Evolutionary conservation across 2,888 invertebrate genomes (phyloP), one percentile per base, ranked within the genome.

Genomic region (Pycnomerus fuliginosus): DNA sequence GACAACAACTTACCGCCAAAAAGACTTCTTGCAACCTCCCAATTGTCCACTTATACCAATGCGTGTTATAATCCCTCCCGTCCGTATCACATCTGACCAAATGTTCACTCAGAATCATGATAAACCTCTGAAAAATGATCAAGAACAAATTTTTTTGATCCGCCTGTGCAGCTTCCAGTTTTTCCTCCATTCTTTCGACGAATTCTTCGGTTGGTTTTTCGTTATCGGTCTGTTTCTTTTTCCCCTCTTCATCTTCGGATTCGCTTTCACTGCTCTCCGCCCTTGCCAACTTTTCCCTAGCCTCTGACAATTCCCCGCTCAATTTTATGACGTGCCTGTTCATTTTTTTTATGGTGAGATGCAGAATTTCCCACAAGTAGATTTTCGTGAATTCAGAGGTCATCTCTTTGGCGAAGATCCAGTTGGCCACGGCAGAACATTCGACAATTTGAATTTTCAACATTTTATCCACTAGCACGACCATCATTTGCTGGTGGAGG

Each of bases 371-470:
- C 97, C 98, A 99, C 12, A 97, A 80, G 70, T 92, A 96, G 64
- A 87, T 83, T 72, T 93, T 92, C 0, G 95, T 95, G 71, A 97
- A 96, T 72, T 88, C 91, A 0, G 81, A 76, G 11, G 83, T 80
- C 94, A 97, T 95, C 69, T 91, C 90, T 72, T 90, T 90, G 3
- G 94, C 91, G 75, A 98, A 98, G 50, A 97, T 86, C 97, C 97
- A 99, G 56, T 93, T 95, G 30, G 97, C 96, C 8, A 99, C 96
- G 0, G 96, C 90, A 39, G 93, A 90, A 69, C 96, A 96, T 69
- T 97, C 95, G 35, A 99, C 90, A 37, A 99, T 89, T 73, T 96
- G 94, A 14, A 95, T 95, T 76, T 98, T 97, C 24, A 99, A 78
- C 78, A 99, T 83, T 75, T 99, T 98, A 74, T 99, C 97, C 2